These are phyloP conservation scores for Dicerorhinus sumatrensis DNA, from an alignment of 2,113 vertebrate genomes.

Conservation along the genomic window DNA sequence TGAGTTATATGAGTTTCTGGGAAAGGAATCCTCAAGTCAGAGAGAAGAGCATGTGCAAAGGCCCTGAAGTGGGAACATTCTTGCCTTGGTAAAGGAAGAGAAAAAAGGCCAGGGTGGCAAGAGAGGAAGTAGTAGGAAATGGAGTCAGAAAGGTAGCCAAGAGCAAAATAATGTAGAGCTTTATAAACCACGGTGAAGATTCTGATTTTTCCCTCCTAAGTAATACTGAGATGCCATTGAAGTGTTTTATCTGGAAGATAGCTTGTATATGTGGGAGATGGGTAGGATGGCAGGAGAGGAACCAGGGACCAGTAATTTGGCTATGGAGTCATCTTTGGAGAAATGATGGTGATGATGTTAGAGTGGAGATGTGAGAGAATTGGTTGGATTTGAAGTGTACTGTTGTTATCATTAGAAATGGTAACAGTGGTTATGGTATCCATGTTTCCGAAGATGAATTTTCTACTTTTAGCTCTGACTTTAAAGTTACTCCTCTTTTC, in stretches of 20 bases:
- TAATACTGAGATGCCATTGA: background rate
- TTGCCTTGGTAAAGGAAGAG: background rate
- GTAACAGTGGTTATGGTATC: background rate
- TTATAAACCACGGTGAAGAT: background rate
- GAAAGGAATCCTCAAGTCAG: background rate
- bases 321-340: background rate
- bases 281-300: background rate
- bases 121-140: background rate
- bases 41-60: background rate
- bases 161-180: background rate
- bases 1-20: background rate
- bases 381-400: background rate
- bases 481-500: background rate
- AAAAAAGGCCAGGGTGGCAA: background rate
- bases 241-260: background rate
- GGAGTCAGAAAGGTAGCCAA: background rate
- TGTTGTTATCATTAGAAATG: background rate
- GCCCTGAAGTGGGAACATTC: accelerated
- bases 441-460: background rate
- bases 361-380: background rate
- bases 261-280: background rate
- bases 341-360: background rate
- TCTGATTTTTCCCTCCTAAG: background rate
- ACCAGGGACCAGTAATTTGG: background rate
- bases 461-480: background rate